A percentile compares a stretch with the other conserved stretches of the same genome.
Conservation (phyloP, 1,140 invertebrate species). For the Brevipalpus yothersi region DNA sequence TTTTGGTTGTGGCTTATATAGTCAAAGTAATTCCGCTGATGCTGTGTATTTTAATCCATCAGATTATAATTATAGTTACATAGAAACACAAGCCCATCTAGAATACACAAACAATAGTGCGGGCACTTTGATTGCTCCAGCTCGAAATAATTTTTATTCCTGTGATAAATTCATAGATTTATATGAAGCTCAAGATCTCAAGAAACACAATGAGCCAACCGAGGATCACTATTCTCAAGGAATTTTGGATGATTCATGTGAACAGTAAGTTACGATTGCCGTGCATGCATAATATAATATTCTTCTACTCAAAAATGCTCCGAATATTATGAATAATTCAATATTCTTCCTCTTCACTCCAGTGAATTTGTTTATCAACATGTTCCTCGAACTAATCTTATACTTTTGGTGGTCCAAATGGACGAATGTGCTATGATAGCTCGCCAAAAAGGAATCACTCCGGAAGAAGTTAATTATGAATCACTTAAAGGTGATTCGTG, state of each 20-base stretch:
- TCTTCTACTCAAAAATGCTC: not conserved
- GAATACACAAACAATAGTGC: not conserved
- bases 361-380: constrained; percentile 78
- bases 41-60: not conserved
- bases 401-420: constrained; percentile 58
- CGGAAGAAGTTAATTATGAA: constrained; percentile 37
- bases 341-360: constrained; percentile 13
- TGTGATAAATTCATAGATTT: constrained; percentile 67
- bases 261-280: constrained; percentile 11
- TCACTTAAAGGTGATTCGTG: not conserved
- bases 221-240: not conserved
- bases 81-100: not conserved
- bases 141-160: constrained; percentile 23
- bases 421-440: constrained; percentile 64
- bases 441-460: constrained; percentile 38
- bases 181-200: constrained; percentile 39
- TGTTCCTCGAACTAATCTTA: constrained; percentile 67
- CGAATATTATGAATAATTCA: constrained; percentile 14
- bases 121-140: not conserved
- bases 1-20: not conserved
- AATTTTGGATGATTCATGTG: not conserved
- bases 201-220: not conserved
- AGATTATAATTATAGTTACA: not conserved
- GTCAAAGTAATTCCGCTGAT: not conserved
- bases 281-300: constrained; percentile 2